Evolutionary conservation across 2,797 vertebrate species (phyloP).

Genomic region (Tolypeutes matacus): DNA sequence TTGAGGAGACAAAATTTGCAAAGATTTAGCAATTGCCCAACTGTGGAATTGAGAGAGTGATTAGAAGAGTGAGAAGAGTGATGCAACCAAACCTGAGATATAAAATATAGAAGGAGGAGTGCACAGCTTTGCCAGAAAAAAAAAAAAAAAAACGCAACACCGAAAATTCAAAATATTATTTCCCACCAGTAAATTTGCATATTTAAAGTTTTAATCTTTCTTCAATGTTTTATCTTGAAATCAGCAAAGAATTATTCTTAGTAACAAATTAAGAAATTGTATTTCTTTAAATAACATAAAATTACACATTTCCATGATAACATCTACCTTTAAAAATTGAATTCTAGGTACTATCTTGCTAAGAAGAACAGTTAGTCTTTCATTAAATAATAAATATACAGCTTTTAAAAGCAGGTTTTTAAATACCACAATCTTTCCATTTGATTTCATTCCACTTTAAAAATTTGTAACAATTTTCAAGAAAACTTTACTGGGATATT

Average conservation of each 20-base stretch:
- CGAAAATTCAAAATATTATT: neutral
- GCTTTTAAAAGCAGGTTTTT: slow-evolving; percentile 23
- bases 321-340: neutral
- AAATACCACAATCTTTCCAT: neutral
- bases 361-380: neutral
- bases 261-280: neutral
- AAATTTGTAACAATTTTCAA: neutral
- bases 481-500: neutral
- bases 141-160: neutral
- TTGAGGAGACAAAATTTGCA: too few species aligned
- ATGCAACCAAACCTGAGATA: too few species aligned
- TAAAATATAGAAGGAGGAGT: neutral
- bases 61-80: too few species aligned
- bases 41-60: too few species aligned
- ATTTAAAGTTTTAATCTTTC: neutral
- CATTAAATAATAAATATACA: neutral
- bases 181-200: neutral
- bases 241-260: neutral
- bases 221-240: neutral
- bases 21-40: too few species aligned
- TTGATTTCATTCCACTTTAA: neutral
- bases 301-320: neutral
- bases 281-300: slow-evolving; percentile 19
- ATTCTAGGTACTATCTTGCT: neutral
- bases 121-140: neutral